These are phyloP conservation scores for Cephonodes hylas DNA, from an alignment of 2,888 invertebrate species.

Conservation along the genomic window DNA sequence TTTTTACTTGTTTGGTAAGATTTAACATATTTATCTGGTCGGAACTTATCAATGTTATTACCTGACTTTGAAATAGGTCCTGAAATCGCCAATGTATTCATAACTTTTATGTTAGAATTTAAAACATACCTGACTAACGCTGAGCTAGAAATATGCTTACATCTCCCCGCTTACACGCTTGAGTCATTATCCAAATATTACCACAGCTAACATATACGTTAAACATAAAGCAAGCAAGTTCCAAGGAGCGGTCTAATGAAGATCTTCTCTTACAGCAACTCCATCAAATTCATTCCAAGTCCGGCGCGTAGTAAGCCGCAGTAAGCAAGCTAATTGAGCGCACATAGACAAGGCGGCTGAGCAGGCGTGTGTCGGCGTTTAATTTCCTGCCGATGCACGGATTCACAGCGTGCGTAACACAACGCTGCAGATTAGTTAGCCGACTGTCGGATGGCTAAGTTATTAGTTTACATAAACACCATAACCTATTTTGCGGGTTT, in stretches of 20 bases:
- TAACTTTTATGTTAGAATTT: too few species aligned
- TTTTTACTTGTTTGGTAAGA: too few species aligned
- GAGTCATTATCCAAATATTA: too few species aligned
- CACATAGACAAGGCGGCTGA: slow-evolving; percentile 25
- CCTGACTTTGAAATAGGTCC: too few species aligned
- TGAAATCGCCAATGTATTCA: too few species aligned
- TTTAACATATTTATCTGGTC: too few species aligned
- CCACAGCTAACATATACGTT: too few species aligned
- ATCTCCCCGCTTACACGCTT: too few species aligned
- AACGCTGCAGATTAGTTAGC: slow-evolving; percentile 13
- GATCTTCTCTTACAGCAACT: slow-evolving; percentile 13
- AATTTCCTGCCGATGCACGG: slow-evolving; percentile 27
- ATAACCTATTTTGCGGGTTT: neutral
- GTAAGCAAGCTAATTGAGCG: slow-evolving; percentile 29
- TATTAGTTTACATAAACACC: slow-evolving; percentile 9
- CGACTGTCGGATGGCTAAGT: slow-evolving; percentile 10
- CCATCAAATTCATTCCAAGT: slow-evolving; percentile 16
- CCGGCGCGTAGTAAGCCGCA: slow-evolving; percentile 12
- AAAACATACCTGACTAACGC: too few species aligned
- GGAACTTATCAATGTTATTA: too few species aligned
- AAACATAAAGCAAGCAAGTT: neutral
- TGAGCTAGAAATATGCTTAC: too few species aligned
- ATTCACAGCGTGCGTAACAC: slow-evolving; percentile 20
- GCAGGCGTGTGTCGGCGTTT: slow-evolving; percentile 21
- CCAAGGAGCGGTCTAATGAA: slow-evolving; percentile 9